phyloP scores from a whole-genome alignment of 2,113 vertebrate genomes.

The Nibea coibor region DNA sequence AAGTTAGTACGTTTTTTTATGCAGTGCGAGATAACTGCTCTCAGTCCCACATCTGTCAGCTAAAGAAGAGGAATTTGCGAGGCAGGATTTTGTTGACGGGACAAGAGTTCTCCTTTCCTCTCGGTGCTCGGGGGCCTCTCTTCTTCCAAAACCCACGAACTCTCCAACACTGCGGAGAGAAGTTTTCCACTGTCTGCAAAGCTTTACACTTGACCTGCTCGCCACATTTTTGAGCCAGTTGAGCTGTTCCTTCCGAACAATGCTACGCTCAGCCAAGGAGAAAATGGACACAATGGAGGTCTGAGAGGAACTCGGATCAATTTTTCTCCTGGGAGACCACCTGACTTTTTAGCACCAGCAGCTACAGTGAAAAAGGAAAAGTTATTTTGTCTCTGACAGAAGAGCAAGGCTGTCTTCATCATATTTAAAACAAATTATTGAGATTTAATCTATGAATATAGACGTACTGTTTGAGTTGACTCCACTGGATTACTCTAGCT shows the following conservation, averaged over 20 bases:
- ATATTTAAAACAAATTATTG: no score
- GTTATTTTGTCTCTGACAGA: background rate
- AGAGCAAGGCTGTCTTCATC: background rate
- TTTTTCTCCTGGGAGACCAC: conserved; percentile 74
- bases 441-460: no score
- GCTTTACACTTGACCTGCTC: conserved; percentile 80
- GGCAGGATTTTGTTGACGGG: conserved; percentile 16
- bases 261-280: conserved; percentile 81
- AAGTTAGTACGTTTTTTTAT: background rate
- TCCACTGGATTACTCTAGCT: no score
- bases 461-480: background rate
- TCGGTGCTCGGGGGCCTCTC: background rate
- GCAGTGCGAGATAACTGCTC: conserved; percentile 3
- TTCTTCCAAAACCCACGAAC: background rate
- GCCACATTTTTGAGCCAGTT: conserved; percentile 80
- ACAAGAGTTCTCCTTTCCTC: background rate
- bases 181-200: conserved; percentile 77
- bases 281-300: conserved; percentile 80
- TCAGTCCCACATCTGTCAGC: background rate
- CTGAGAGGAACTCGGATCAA: conserved; percentile 80
- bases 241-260: conserved; percentile 78
- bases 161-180: background rate
- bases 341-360: conserved; percentile 69
- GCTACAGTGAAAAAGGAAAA: conserved; percentile 10
- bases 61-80: conserved; percentile 56